Base-by-base conservation (phyloP, 2,888 invertebrate species). In the Psylliodes chrysocephalus region DNA sequence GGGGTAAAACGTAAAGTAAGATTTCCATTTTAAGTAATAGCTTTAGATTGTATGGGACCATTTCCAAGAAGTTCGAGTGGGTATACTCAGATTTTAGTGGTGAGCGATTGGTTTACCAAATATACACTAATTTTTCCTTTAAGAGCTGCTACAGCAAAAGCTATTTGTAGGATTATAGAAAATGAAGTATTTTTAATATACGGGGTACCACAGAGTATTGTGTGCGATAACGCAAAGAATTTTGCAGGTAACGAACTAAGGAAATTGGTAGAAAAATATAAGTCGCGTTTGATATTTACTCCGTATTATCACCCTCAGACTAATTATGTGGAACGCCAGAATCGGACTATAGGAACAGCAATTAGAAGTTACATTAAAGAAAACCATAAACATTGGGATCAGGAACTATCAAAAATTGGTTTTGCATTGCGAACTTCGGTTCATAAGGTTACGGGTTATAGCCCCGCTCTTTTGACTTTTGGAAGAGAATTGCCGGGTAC, bases 11-110 rank as follows among this genome's bases (percentile, higher is more conserved):
- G 66, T 25, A 51, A 33, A n/a, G 67, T 67, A 1, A 22, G 42
- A 10, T 67, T 49, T 53, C 70, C 70, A n/a, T 72, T 55, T 35
- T 69, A 73, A 59, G 10, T 69, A 1, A 55, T 73, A 1, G 60
- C 66, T 5, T 12, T 64, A 1, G 72, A 73, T 55, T 14, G 70
- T 0, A 62, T 69, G 15, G 68, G 71, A 18, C 69, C 70, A 1
- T 61, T 71, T 35, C 69, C 73, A 5, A 53, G 66, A 6, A 67
- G 66, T 4, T 60, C 54, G 10, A 30, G 47, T 14, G 66, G 66
- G n/a, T 33, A 65, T 63, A 51, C 35, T 14, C 68, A 55, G 52
- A 15, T 69, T 5, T 42, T 70, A 1, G 67, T 67, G 1, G 46
- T 67, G 3, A 44, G 28, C 1, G 64, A 68, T 59, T 68, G 60